These are phyloP conservation scores for Zoanthus solanderi DNA, from an alignment of 92 coral and sea anemone genomes.

Conservation along the genomic window DNA sequence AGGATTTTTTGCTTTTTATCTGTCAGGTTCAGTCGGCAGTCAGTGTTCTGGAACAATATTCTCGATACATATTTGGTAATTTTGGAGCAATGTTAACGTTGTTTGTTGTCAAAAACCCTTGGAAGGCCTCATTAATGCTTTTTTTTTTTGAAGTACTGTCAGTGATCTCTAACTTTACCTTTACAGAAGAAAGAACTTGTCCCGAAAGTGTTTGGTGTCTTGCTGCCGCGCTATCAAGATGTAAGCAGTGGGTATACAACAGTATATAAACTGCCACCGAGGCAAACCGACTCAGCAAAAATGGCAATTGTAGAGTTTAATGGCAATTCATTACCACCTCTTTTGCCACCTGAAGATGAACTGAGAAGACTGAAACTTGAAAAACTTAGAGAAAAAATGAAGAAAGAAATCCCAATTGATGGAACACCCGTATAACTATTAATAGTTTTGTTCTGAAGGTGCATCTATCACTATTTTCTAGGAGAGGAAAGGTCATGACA, in stretches of 20 bases:
- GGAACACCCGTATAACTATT: conserved; percentile 90
- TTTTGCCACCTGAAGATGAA: conserved; percentile 84
- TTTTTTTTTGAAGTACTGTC: not conserved
- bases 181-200: conserved; percentile 89
- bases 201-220: conserved; percentile 95
- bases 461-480: too few relatives aligned
- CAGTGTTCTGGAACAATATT: too few relatives aligned
- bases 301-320: conserved; percentile 96
- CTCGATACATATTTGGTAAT: not conserved
- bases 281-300: conserved; percentile 90
- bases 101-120: not conserved
- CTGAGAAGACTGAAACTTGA: conserved; percentile 76
- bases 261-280: conserved; percentile 94
- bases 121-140: not conserved
- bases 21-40: too few relatives aligned
- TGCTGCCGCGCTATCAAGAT: conserved; percentile 82
- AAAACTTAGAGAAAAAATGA: conserved; percentile 67
- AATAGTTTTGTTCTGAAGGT: not conserved
- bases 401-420: conserved; percentile 74
- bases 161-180: not conserved
- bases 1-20: too few relatives aligned
- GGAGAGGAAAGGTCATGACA: too few relatives aligned
- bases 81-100: not conserved
- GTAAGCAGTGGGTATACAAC: conserved; percentile 78
- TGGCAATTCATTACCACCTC: conserved; percentile 87